Conservation (phyloP, 2,797 vertebrate species). For the Ptychobarbus kaznakovi region DNA sequence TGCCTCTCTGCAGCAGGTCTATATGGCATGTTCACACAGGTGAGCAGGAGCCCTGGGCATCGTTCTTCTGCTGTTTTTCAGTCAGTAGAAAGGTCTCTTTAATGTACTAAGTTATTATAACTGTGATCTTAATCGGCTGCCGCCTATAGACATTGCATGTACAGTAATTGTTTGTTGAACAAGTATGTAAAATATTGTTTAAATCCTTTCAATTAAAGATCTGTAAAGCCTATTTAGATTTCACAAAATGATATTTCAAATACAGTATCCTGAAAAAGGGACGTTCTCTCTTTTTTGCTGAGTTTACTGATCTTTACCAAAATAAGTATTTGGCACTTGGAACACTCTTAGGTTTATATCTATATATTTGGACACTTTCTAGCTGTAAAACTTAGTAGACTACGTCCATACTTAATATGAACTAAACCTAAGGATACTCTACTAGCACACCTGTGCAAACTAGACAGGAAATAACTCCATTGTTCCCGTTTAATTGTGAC, state of each 20-base stretch:
- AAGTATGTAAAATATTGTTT: background rate
- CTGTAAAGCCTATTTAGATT: background rate
- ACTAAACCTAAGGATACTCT: background rate
- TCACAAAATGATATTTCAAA: background rate
- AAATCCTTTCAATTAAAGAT: background rate
- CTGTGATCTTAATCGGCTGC: background rate
- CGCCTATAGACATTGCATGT: background rate
- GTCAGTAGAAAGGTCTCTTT: background rate
- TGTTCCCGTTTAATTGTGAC: background rate
- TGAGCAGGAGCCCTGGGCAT: too few species aligned
- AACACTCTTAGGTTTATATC: too few species aligned
- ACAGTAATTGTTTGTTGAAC: background rate
- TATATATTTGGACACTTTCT: background rate
- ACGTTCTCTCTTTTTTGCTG: background rate
- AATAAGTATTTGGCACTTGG: background rate
- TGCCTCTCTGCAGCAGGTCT: too few species aligned
- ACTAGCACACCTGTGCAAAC: background rate
- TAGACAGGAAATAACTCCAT: background rate
- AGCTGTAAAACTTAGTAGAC: background rate
- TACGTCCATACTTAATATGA: background rate
- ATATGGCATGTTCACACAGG: too few species aligned
- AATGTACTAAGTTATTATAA: background rate
- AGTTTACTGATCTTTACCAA: background rate
- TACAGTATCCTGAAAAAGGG: background rate
- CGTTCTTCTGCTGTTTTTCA: background rate